Conservation (phyloP, 2,888 invertebrate genomes). For the Pachliopta kotzebuea region DNA sequence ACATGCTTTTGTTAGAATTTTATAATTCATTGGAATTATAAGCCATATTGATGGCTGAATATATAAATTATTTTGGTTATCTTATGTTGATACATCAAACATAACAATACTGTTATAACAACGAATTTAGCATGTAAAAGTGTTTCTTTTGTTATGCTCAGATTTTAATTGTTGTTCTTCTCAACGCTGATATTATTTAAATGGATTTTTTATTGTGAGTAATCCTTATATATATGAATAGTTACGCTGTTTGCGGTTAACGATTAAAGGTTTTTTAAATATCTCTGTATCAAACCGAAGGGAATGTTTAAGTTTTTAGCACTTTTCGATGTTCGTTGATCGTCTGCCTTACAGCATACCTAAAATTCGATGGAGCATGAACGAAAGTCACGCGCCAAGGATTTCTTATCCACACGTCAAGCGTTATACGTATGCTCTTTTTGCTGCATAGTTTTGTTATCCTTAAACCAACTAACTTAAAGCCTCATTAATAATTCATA, state of each 20-base stretch:
- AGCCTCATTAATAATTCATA: conserved; percentile 22
- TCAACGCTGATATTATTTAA: background rate
- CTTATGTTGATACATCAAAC: too few species aligned
- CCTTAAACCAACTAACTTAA: conserved; percentile 19
- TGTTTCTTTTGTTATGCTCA: too few species aligned
- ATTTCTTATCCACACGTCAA: conserved; percentile 63
- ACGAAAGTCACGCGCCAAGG: conserved; percentile 72
- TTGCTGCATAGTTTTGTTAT: conserved; percentile 27
- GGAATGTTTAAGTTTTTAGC: conserved; percentile 51
- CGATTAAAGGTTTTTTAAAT: conserved; percentile 30
- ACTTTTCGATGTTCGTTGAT: conserved; percentile 55
- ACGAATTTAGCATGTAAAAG: too few species aligned
- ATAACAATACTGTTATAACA: too few species aligned
- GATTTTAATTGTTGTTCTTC: background rate
- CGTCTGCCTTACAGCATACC: conserved; percentile 62
- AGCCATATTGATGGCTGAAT: too few species aligned
- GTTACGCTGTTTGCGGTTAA: conserved; percentile 15
- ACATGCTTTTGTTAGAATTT: too few species aligned
- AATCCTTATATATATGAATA: background rate
- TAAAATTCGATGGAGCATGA: conserved; percentile 67
- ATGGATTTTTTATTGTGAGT: background rate
- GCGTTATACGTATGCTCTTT: conserved; percentile 39
- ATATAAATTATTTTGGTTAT: too few species aligned
- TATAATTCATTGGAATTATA: too few species aligned
- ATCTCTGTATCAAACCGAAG: conserved; percentile 37